Evolutionary conservation across 2,888 invertebrate genomes (phyloP).

Genomic region (Dysmachus trigonus): DNA sequence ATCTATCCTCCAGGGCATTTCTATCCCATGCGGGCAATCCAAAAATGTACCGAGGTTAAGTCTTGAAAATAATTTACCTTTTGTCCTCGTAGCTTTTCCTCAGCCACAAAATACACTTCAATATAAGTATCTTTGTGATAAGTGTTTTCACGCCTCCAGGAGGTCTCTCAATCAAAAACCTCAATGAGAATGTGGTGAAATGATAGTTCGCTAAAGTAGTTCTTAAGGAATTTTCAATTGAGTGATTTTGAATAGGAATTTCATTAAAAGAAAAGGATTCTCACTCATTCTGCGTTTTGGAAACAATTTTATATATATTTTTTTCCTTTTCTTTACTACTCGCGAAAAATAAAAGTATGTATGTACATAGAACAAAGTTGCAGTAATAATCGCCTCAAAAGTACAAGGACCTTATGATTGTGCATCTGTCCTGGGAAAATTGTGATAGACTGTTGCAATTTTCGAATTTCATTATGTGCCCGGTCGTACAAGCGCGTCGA

Average conservation of each 20-base stretch:
- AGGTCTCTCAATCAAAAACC: slow-evolving; percentile 56
- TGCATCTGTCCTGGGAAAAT: slow-evolving; percentile 40
- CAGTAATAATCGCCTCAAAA: neutral
- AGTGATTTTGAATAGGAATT: neutral
- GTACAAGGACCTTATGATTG: neutral
- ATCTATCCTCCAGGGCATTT: neutral
- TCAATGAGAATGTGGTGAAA: neutral
- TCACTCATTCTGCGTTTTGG: neutral
- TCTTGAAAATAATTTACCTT: neutral
- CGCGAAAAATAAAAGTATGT: neutral
- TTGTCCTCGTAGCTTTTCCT: neutral
- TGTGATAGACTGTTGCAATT: neutral
- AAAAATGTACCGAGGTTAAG: slow-evolving; percentile 22
- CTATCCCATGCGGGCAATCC: slow-evolving; percentile 11
- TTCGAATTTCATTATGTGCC: neutral
- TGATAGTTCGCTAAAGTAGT: neutral
- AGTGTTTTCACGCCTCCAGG: slow-evolving; percentile 63
- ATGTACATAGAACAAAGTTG: neutral
- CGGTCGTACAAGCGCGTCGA: neutral
- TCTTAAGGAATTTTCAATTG: neutral
- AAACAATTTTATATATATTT: neutral
- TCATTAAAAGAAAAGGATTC: neutral
- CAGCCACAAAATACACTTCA: neutral
- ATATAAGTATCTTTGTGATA: neutral
- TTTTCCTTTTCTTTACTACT: neutral